These are phyloP conservation scores for Mormyrops boulengeri DNA, from an alignment of 2,797 vertebrate species.

Conservation along the genomic window DNA sequence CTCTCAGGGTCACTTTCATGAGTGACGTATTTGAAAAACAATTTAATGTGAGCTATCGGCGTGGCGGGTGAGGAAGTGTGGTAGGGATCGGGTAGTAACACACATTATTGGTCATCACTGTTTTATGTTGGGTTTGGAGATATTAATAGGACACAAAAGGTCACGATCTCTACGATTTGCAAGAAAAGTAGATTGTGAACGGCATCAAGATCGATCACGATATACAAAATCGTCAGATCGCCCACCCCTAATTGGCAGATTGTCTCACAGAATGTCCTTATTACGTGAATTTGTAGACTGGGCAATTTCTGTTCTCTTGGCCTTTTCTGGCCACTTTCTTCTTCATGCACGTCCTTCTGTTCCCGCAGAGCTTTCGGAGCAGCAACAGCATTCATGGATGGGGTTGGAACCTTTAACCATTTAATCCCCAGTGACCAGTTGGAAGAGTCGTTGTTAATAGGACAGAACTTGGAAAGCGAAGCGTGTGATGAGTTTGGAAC, in stretches of 20 bases:
- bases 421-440: slow-evolving; percentile 99
- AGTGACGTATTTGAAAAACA: neutral
- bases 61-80: neutral
- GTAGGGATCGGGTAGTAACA: neutral
- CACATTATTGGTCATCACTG: neutral
- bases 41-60: neutral
- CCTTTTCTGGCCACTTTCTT: neutral
- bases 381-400: slow-evolving; percentile 98
- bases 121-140: neutral
- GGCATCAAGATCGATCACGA: neutral
- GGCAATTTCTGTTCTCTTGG: neutral
- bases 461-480: slow-evolving; percentile 96
- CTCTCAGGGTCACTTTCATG: neutral
- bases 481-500: slow-evolving; percentile 90
- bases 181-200: neutral
- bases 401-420: slow-evolving; percentile 97
- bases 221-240: neutral
- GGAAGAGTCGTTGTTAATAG: slow-evolving; percentile 89
- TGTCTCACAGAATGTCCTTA: neutral
- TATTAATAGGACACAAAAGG: neutral
- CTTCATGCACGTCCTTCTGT: slow-evolving; percentile 13
- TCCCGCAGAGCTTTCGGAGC: slow-evolving; percentile 78
- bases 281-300: neutral
- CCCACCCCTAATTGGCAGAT: neutral
- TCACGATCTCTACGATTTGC: neutral